Percentiles rank a stretch among this genome's conserved stretches.
Evolutionary conservation across 1,140 invertebrate species (phyloP).

Genomic region (Cotesia chilonis): DNA sequence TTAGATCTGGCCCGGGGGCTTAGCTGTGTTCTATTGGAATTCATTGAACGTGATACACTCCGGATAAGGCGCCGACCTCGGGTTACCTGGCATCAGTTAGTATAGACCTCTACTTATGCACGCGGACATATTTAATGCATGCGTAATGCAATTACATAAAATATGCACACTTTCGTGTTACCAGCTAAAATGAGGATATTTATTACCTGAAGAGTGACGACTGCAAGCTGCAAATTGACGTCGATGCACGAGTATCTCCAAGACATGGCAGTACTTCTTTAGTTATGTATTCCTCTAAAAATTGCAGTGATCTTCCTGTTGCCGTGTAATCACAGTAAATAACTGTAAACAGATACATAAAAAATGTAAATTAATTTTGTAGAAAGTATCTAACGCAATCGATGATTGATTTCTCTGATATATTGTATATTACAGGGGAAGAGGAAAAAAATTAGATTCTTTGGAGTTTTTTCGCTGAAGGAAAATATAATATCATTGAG

Average conservation of each 20-base stretch:
- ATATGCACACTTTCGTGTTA: not conserved
- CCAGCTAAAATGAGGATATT: slow-evolving; percentile 39
- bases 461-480: too few species aligned
- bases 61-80: slow-evolving; percentile 27
- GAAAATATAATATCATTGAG: too few species aligned
- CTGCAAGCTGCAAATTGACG: slow-evolving; percentile 85
- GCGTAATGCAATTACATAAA: too few species aligned
- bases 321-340: slow-evolving; percentile 88
- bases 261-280: slow-evolving; percentile 85
- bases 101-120: too few species aligned
- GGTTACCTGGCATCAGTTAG: slow-evolving; percentile 24
- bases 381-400: too few species aligned
- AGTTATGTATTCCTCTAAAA: slow-evolving; percentile 87
- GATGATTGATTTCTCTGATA: too few species aligned
- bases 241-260: slow-evolving; percentile 86
- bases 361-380: too few species aligned
- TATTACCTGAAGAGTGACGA: slow-evolving; percentile 83
- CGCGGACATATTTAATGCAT: too few species aligned
- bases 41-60: slow-evolving; percentile 15
- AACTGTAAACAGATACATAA: slow-evolving; percentile 67
- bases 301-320: slow-evolving; percentile 82
- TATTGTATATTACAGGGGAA: too few species aligned
- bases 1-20: slow-evolving; percentile 4
- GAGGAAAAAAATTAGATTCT: too few species aligned
- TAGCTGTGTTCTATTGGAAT: not conserved